Evolutionary conservation across 2,797 vertebrate species (phyloP).

Genomic region (Hipposideros larvatus): DNA sequence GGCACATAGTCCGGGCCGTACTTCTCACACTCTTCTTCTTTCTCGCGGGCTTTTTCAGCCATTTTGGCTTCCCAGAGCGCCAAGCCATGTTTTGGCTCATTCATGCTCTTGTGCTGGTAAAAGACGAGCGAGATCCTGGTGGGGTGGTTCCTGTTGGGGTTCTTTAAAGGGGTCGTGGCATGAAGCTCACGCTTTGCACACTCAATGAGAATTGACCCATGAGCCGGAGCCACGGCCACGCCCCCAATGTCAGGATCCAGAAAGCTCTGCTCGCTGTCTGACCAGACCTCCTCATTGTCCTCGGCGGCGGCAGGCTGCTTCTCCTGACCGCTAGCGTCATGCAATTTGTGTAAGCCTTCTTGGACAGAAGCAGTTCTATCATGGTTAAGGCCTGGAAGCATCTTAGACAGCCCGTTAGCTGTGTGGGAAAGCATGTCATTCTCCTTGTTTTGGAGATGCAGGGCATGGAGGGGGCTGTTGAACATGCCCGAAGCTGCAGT

Average conservation of each 20-base stretch:
- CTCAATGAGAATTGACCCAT: constrained; percentile 98
- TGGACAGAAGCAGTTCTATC: constrained; percentile 89
- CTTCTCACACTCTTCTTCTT: constrained; percentile 96
- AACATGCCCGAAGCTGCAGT: constrained; percentile 88
- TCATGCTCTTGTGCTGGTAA: constrained; percentile 99
- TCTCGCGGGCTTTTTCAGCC: constrained; percentile 98
- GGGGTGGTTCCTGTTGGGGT: constrained; percentile 95
- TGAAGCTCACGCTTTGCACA: constrained; percentile 99
- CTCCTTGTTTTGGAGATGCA: constrained; percentile 93
- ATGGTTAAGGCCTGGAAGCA: constrained; percentile 88
- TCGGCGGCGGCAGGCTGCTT: constrained; percentile 86
- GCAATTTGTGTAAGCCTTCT: constrained; percentile 86
- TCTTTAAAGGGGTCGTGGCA: constrained; percentile 96
- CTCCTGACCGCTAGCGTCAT: constrained; percentile 87
- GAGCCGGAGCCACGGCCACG: constrained; percentile 97
- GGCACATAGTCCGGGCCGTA: constrained; percentile 94
- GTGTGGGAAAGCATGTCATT: constrained; percentile 88
- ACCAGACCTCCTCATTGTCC: constrained; percentile 96
- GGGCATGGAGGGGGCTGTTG: constrained; percentile 89
- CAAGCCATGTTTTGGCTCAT: constrained; percentile 97
- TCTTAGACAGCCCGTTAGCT: constrained; percentile 88
- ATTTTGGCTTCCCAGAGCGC: constrained; percentile 99
- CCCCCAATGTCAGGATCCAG: constrained; percentile 98
- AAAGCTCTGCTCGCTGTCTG: constrained; percentile 99
- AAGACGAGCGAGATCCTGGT: constrained; percentile 98